phyloP scores from a whole-genome alignment of 2,797 vertebrate species.

The Phoeniculus purpureus region DNA sequence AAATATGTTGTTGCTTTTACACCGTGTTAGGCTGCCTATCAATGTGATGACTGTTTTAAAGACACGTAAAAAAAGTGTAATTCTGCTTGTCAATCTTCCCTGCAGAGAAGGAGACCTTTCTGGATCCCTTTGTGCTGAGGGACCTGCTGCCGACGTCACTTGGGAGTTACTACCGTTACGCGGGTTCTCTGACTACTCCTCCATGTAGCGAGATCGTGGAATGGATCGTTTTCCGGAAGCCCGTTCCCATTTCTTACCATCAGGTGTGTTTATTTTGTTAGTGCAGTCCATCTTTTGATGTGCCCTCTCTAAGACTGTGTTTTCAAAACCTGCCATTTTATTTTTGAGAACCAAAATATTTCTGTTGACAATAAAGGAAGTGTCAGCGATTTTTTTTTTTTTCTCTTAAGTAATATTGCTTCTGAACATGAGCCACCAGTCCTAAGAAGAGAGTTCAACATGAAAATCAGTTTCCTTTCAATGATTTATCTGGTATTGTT shows the following conservation, averaged over 20 bases:
- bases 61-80: not conserved
- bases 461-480: conserved; percentile 66
- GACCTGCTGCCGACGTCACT: conserved; percentile 89
- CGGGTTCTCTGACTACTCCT: conserved; percentile 93
- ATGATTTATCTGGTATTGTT: conserved; percentile 69
- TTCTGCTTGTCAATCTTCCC: conserved; percentile 47
- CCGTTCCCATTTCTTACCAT: conserved; percentile 91
- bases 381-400: not conserved
- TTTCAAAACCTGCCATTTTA: not conserved
- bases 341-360: not conserved
- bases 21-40: conserved; percentile 48
- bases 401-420: conserved; percentile 46
- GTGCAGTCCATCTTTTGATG: not conserved
- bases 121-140: conserved; percentile 93
- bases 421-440: conserved; percentile 63
- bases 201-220: conserved; percentile 96
- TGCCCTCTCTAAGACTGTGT: not conserved
- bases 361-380: conserved; percentile 66
- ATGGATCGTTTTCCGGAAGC: conserved; percentile 93
- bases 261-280: conserved; percentile 82
- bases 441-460: conserved; percentile 58
- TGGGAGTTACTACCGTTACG: conserved; percentile 93
- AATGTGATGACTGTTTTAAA: conserved; percentile 50
- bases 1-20: conserved; percentile 53
- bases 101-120: conserved; percentile 95